Evolutionary conservation across 2,113 vertebrate genomes (phyloP), one percentile per base, ranked within the genome.

Genomic region (Serinus canaria): DNA sequence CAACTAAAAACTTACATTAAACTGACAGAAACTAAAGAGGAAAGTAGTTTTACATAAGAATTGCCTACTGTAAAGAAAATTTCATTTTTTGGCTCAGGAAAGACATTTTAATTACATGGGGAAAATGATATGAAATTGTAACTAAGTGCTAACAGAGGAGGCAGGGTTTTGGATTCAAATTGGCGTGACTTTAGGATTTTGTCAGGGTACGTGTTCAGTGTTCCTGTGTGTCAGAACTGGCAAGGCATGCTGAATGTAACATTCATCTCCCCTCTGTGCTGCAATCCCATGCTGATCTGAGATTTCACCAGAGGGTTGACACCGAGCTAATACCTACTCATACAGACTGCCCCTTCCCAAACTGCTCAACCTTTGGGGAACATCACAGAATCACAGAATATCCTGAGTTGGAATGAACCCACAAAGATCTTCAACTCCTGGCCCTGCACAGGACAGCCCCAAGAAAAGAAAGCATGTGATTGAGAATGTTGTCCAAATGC

Each of bases 71-170:
- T 35, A 91, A 91, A 87, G 63, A 83, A 92, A 80, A 94, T 31
- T 35, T 83, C 43, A 9, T 11, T 93, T 95, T 95, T 79, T 95
- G 93, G 90, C 81, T 82, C 70, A 74, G 59, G 33, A 79, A 91
- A 80, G 43, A 53, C 37, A 56, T 69, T 94, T 84, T 95, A 94
- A 92, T 96, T 95, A 55, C 70, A 76, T 2, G 1, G 46, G 46
- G 39, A 80, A 95, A 94, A 83, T 39, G 27, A 79, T 33, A 94
- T 23, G 12, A 73, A 92, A 62, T 95, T 88, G 87, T 91, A 94
- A 69, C 67, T 63, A 66, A 91, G 63, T 0, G 5, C 83, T 93
- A 92, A 84, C 24, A 44, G 74, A 18, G 44, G 52, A 93, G 73
- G 73, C 60, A 84, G 77, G 72, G 16, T 94, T 92, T 84, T 68